Percentiles rank a stretch among this genome's conserved stretches.
Evolutionary conservation across 2,113 vertebrate genomes (phyloP).

Genomic region (Proteles cristata): DNA sequence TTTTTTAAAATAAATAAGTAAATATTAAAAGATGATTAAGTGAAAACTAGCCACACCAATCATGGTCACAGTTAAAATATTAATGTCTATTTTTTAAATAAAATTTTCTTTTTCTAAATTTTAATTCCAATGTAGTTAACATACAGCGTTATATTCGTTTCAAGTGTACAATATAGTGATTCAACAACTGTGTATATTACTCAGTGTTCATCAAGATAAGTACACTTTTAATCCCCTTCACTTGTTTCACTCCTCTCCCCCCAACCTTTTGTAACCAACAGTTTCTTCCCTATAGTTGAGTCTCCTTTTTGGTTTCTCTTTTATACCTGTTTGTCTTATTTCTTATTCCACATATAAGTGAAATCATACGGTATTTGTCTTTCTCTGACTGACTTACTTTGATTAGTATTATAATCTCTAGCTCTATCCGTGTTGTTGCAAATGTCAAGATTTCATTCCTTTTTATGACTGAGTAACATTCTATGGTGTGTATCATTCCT

Average conservation of each 20-base stretch:
- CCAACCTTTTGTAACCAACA: neutral
- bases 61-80: neutral
- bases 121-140: neutral
- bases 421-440: neutral
- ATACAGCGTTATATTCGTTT: neutral
- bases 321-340: neutral
- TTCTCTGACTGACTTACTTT: neutral
- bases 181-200: neutral
- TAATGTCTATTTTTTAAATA: neutral
- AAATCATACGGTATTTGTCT: neutral
- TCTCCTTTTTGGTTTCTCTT: neutral
- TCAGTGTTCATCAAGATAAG: too few relatives aligned
- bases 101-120: neutral
- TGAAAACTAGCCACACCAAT: neutral
- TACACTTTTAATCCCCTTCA: too few relatives aligned
- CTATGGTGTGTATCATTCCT: neutral
- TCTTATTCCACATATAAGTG: neutral
- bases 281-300: neutral
- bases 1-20: too few relatives aligned
- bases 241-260: too few relatives aligned
- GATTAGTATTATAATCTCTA: neutral
- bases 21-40: too few relatives aligned
- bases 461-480: neutral
- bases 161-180: neutral
- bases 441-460: neutral